phyloP scores from a whole-genome alignment of 2,888 invertebrate species.

The Heliconius cydno region DNA sequence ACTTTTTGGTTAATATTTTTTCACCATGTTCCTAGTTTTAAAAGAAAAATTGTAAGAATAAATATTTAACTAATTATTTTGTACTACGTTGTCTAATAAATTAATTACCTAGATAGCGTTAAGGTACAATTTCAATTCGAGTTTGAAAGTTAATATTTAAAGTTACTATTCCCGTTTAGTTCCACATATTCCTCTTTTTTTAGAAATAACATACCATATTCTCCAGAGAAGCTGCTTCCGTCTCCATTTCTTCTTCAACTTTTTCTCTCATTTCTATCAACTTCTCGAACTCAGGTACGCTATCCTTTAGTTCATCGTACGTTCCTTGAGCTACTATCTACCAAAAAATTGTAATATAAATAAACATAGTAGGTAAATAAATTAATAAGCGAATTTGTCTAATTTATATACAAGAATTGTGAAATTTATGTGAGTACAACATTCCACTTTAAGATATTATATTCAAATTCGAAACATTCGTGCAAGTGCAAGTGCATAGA shows the following conservation, averaged over 20 bases:
- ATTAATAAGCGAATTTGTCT: no score
- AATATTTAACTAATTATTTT: not conserved
- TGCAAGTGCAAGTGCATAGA: no score
- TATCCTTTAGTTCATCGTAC: constrained; percentile 84
- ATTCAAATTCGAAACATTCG: no score
- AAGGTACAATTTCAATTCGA: not conserved
- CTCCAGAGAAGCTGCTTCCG: constrained; percentile 66
- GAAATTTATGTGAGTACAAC: no score
- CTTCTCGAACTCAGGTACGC: constrained; percentile 70
- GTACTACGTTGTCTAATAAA: not conserved
- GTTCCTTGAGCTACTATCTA: constrained; percentile 83
- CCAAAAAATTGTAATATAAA: not conserved
- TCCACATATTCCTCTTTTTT: no score
- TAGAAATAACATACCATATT: constrained; percentile 51
- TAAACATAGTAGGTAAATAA: no score
- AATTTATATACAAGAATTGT: no score
- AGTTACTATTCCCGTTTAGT: no score
- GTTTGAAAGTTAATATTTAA: no score
- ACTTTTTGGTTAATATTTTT: not conserved
- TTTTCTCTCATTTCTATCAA: constrained; percentile 72
- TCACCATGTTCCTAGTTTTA: not conserved
- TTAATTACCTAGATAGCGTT: not conserved
- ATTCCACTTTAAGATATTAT: no score
- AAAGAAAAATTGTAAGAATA: not conserved
- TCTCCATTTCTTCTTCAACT: constrained; percentile 70